Evolutionary conservation across 2,113 vertebrate species (phyloP).

Genomic region (Ailurus styani): DNA sequence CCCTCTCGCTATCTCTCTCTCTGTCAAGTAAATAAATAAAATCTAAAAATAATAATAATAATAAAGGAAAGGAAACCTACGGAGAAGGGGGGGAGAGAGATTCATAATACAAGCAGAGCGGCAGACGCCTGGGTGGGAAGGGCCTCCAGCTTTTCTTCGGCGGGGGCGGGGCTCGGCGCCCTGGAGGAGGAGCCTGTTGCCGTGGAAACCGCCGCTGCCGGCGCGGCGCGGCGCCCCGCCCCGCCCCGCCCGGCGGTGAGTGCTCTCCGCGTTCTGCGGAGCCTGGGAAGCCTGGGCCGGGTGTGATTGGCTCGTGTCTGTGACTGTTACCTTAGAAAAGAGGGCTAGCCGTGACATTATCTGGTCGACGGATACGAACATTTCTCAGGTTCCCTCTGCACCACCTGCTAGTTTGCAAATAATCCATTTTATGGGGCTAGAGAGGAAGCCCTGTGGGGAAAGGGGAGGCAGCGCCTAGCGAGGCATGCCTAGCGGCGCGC

Average conservation of each 20-base stretch:
- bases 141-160: background rate
- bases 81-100: background rate
- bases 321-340: background rate
- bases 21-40: too few relatives aligned
- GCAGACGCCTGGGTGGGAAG: accelerated
- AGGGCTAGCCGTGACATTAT: background rate
- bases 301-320: accelerated
- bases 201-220: background rate
- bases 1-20: too few relatives aligned
- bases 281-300: accelerated
- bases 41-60: too few relatives aligned
- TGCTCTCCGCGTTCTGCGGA: accelerated
- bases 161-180: background rate
- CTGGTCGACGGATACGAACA: background rate
- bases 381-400: background rate
- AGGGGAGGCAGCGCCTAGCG: background rate
- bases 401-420: background rate
- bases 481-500: background rate
- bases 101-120: accelerated
- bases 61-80: background rate
- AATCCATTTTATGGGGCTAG: background rate
- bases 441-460: background rate
- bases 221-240: too few relatives aligned
- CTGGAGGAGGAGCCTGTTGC: conserved; percentile 21
- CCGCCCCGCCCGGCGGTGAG: accelerated